A percentile compares a stretch with the other conserved stretches of the same genome.
Evolutionary conservation across 2,113 vertebrate genomes (phyloP).

Genomic region (Cavia porcellus): DNA sequence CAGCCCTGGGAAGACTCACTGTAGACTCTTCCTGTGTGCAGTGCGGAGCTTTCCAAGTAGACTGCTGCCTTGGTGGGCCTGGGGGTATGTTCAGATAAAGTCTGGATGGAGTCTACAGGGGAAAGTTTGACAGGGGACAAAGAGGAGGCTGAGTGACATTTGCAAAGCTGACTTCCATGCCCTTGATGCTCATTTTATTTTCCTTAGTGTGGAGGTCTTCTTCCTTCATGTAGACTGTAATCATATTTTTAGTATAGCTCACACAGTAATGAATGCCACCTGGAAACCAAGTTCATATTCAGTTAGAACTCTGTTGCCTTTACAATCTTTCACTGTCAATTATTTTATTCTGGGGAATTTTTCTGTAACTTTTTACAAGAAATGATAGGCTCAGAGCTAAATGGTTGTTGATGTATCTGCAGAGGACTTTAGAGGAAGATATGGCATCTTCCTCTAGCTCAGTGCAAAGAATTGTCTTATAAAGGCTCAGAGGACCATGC

Average conservation of each 20-base stretch:
- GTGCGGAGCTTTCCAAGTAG: too few species aligned
- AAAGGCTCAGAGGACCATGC: background rate
- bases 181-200: background rate
- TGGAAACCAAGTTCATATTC: background rate
- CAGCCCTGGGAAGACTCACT: background rate
- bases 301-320: background rate
- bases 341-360: background rate
- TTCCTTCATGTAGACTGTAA: background rate
- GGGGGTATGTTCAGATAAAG: background rate
- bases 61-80: background rate
- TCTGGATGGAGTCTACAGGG: background rate
- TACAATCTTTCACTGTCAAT: background rate
- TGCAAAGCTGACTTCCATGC: background rate
- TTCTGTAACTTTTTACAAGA: background rate
- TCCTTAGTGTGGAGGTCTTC: background rate
- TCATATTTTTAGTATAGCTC: background rate
- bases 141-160: background rate
- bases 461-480: background rate
- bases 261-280: background rate
- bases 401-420: background rate
- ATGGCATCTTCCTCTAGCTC: background rate
- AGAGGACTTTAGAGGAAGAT: background rate
- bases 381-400: background rate
- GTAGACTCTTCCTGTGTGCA: background rate
- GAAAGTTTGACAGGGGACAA: background rate